phyloP scores from a whole-genome alignment of 2,113 vertebrate species.

The Bos indicus region DNA sequence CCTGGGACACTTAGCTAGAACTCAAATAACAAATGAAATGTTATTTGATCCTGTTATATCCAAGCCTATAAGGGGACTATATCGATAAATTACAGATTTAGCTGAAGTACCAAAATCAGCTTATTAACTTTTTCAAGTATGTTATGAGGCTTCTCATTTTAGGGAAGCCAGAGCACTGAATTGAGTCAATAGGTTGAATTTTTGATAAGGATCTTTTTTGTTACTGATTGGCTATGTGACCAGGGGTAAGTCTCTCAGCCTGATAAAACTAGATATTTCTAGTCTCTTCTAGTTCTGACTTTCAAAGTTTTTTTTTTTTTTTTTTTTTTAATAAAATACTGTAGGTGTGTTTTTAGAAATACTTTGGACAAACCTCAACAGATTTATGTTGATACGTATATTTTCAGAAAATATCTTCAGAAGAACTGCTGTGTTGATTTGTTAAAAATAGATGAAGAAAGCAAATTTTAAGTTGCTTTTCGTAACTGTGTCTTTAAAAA shows the following conservation, averaged over 20 bases:
- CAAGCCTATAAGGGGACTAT: not conserved
- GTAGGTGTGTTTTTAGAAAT: not conserved
- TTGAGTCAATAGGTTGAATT: not conserved
- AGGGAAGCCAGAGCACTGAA: not conserved
- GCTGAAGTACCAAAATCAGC: not conserved
- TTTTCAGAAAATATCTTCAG: not conserved
- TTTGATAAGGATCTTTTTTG: not conserved
- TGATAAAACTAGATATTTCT: not conserved
- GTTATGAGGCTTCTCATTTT: not conserved
- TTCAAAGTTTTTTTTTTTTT: not conserved
- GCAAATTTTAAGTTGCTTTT: not conserved
- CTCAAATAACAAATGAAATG: not conserved
- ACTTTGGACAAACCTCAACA: not conserved
- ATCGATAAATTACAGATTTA: not conserved
- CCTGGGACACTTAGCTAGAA: not conserved
- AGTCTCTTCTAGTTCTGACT: not conserved
- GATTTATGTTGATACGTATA: not conserved
- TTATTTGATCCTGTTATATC: not conserved
- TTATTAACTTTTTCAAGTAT: not conserved
- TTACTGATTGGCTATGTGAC: not conserved
- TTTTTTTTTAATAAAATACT: not conserved
- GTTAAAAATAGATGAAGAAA: not conserved
- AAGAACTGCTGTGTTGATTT: not conserved
- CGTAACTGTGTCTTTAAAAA: not conserved
- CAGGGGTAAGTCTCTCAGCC: not conserved